Base-by-base conservation (phyloP, 2,888 invertebrate species). In the Lasioglossum calceatum region DNA sequence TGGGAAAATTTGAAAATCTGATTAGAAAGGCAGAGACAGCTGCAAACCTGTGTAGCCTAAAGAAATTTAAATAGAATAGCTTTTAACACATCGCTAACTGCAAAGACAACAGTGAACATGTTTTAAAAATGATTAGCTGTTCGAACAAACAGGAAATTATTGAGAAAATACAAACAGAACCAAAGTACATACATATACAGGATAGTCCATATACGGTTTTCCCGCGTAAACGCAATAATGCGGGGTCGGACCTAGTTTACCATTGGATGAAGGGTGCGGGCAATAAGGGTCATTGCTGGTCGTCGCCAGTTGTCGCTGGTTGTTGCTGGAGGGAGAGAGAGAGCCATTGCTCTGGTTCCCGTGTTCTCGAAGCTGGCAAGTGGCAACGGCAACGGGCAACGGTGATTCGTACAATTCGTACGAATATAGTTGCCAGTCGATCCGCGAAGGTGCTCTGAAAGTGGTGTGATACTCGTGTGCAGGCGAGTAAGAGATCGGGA, bases 221-320 rank as follows among this genome's bases (percentile, higher is more conserved):
- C 54, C 54, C 54, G n/a, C 54, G 23, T 54, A 54, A n/a, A 64
- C 7, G 2, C 27, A 2, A 64, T 16, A 19, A 32, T 32, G 1
- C 14, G n/a, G 12, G n/a, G 42, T 5, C n/a, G 19, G 2, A 19
- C 39, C 23, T 61, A n/a, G 64, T 36, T 87, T 83, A 88, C 83
- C 81, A 81, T 73, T 78, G 64, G 82, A 71, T 44, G 76, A 54
- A 85, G 81, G 85, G 82, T 86, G 82, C 50, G 36, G 16, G 61
- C 44, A 32, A 64, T 64, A 90, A 77, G 89, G 89, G 81, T 88
- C 91, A 86, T 84, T 79, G 84, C 36, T 72, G 77, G 27, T 32
- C 74, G 84, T 85, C 88, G 81, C 91, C 83, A 91, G 91, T 85
- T 88, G 91, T 91, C 91, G 91, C 91, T 90, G 89, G 74, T 19